phyloP scores from a whole-genome alignment of 1,140 invertebrate genomes.

The Danaus plexippus region DNA sequence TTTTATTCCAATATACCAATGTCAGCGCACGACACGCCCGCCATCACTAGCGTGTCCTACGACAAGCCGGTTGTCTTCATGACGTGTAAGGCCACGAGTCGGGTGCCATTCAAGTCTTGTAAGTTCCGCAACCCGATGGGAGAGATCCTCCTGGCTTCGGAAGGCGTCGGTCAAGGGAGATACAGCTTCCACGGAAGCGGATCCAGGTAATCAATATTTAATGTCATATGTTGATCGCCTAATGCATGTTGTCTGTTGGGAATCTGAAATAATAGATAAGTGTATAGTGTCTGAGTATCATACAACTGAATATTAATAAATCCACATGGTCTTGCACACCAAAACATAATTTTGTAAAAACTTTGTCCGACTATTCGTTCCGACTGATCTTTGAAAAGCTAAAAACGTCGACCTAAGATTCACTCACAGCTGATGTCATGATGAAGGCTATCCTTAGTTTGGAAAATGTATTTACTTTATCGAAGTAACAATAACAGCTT shows the following conservation, averaged over 20 bases:
- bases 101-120: slow-evolving; percentile 27
- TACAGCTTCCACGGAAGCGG: slow-evolving; percentile 38
- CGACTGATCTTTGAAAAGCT: no score
- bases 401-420: not conserved
- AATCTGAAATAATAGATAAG: no score
- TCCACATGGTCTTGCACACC: no score
- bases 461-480: slow-evolving; percentile 5
- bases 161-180: slow-evolving; percentile 41
- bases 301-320: no score
- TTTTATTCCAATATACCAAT: not conserved
- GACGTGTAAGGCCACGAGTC: slow-evolving; percentile 30
- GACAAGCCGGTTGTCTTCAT: slow-evolving; percentile 33
- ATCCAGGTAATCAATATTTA: slow-evolving; percentile 26
- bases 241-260: no score
- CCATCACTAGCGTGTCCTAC: no score
- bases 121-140: slow-evolving; percentile 49
- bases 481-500: no score
- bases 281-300: no score
- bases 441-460: no score
- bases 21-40: slow-evolving; percentile 21
- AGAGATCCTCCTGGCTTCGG: slow-evolving; percentile 34
- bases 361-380: no score
- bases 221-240: not conserved
- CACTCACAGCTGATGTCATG: not conserved
- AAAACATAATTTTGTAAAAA: no score